Percentiles rank a stretch among this genome's conserved stretches.
These are phyloP conservation scores for Triplophysa bombifrons DNA, from an alignment of 2,797 vertebrate species.

Conservation along the genomic window DNA sequence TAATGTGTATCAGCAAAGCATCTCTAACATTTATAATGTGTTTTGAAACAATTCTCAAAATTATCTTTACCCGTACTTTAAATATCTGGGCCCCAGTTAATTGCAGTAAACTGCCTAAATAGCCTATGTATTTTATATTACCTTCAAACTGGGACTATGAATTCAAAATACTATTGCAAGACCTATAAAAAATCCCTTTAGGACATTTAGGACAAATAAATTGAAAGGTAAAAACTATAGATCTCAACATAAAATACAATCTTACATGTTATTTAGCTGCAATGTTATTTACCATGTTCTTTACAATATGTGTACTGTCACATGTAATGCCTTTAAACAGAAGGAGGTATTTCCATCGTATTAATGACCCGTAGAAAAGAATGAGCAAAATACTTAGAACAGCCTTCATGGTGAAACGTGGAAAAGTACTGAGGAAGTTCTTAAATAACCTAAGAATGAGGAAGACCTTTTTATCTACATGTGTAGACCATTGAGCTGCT, in stretches of 20 bases:
- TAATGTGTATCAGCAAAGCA: too few species aligned
- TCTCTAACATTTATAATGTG: too few species aligned
- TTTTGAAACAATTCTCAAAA: too few species aligned
- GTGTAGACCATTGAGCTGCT: neutral
- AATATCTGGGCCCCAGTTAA: too few species aligned
- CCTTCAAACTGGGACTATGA: neutral
- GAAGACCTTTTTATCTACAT: neutral
- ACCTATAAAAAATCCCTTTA: neutral
- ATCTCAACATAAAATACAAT: neutral
- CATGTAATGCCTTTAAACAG: constrained; percentile 8
- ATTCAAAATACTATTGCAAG: neutral
- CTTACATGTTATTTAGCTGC: neutral
- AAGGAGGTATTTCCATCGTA: neutral
- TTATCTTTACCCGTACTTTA: too few species aligned
- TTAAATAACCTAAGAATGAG: constrained; percentile 3
- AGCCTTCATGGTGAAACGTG: neutral
- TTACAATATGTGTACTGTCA: neutral
- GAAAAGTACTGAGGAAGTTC: constrained; percentile 3
- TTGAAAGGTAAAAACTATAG: neutral
- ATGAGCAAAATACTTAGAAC: neutral
- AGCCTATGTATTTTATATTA: neutral
- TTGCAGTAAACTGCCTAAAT: neutral
- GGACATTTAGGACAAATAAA: neutral
- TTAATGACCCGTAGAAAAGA: neutral
- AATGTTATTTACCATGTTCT: neutral